phyloP scores from a whole-genome alignment of 2,888 invertebrate species.

The Eulithis prunata region DNA sequence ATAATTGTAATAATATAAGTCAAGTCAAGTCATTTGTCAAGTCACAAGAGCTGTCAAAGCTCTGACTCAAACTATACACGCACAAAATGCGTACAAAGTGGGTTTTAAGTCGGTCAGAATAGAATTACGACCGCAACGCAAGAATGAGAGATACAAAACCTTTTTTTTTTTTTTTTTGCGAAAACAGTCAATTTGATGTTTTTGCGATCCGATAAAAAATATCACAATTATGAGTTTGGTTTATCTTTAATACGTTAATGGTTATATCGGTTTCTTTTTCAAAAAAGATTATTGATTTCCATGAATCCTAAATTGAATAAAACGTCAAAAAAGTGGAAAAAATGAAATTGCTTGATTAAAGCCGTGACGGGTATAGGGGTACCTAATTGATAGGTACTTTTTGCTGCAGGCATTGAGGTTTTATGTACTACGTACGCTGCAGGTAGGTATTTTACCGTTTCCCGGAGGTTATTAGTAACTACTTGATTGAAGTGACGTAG shows the following conservation, averaged over 20 bases:
- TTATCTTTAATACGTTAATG: not conserved
- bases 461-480: not conserved
- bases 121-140: not conserved
- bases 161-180: too few species aligned
- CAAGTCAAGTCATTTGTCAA: too few species aligned
- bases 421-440: not conserved
- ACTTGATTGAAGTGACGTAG: not conserved
- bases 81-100: too few species aligned
- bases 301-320: not conserved
- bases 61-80: too few species aligned
- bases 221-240: not conserved
- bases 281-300: not conserved
- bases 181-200: too few species aligned
- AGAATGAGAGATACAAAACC: too few species aligned
- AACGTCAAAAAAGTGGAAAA: not conserved
- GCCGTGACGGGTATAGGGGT: not conserved
- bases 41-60: too few species aligned
- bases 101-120: not conserved
- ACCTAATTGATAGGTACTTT: not conserved
- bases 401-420: not conserved
- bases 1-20: too few species aligned
- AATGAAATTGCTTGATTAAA: not conserved
- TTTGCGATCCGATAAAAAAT: not conserved
- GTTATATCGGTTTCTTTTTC: not conserved
- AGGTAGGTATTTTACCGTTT: slow-evolving; percentile 1